Conservation (phyloP, 2,888 invertebrate species). For the Philereme vetulata region DNA sequence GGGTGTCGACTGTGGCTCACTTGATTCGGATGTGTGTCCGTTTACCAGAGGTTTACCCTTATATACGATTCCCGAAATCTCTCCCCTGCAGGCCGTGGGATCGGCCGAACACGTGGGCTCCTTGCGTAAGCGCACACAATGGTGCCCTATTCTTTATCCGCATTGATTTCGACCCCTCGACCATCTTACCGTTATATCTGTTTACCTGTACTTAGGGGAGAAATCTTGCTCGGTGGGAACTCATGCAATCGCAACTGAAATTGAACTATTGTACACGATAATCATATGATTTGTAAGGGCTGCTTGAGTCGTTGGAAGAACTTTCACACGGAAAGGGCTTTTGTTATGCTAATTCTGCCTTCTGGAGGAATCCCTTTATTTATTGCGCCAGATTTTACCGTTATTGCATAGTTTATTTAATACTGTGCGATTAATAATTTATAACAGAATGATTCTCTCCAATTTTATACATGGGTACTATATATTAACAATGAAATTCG, state of each 20-base stretch:
- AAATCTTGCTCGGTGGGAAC: conserved; percentile 78
- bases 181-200: conserved; percentile 76
- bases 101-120: conserved; percentile 72
- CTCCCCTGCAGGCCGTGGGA: conserved; percentile 73
- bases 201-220: conserved; percentile 79
- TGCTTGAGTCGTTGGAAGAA: conserved; percentile 52
- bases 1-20: conserved; percentile 58
- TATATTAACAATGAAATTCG: too few relatives aligned
- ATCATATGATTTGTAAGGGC: conserved; percentile 67
- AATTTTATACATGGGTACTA: too few relatives aligned
- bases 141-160: conserved; percentile 69
- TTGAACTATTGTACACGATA: conserved; percentile 70
- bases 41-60: conserved; percentile 50
- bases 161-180: conserved; percentile 76
- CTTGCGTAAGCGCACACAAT: conserved; percentile 79
- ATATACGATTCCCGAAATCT: conserved; percentile 67
- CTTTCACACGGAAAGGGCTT: conserved; percentile 71
- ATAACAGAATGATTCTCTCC: too few relatives aligned
- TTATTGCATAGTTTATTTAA: conserved; percentile 35
- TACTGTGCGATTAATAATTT: neutral
- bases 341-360: conserved; percentile 61
- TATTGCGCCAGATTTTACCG: conserved; percentile 40
- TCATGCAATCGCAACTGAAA: conserved; percentile 70
- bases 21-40: conserved; percentile 67
- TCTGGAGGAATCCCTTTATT: conserved; percentile 36